Evolutionary conservation across 2,888 invertebrate genomes (phyloP).

Genomic region (Eupsilia transversa): DNA sequence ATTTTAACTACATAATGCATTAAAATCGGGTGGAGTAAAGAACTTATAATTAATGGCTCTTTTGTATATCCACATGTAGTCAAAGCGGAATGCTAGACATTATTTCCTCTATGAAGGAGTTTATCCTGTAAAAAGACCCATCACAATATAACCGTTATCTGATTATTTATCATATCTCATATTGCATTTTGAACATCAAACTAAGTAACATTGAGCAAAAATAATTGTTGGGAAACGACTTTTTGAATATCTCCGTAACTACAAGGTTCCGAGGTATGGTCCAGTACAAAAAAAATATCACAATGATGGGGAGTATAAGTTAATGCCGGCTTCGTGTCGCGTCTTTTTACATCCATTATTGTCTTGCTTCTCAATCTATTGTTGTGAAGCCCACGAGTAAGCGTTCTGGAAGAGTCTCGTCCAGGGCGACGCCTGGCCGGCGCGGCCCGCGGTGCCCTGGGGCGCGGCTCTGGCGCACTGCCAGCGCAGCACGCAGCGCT

Average conservation of each 20-base stretch:
- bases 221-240: neutral
- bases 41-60: constrained; percentile 5
- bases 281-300: too few relatives aligned
- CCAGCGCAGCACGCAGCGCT: constrained; percentile 96
- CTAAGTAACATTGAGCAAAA: neutral
- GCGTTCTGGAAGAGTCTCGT: constrained; percentile 97
- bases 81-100: constrained; percentile 18
- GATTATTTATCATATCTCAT: too few relatives aligned
- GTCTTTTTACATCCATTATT: neutral
- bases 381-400: constrained; percentile 92
- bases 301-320: neutral
- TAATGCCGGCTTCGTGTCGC: neutral
- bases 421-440: constrained; percentile 95
- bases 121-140: neutral
- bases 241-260: neutral
- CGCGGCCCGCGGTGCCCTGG: constrained; percentile 86
- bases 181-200: neutral
- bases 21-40: neutral
- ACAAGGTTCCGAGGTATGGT: neutral
- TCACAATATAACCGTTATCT: neutral
- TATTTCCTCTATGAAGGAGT: neutral
- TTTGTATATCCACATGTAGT: constrained; percentile 3
- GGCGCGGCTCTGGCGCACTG: constrained; percentile 95
- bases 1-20: neutral
- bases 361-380: constrained; percentile 57